phyloP scores from a whole-genome alignment of 2,797 vertebrate genomes.

The Ptychobarbus kaznakovi region DNA sequence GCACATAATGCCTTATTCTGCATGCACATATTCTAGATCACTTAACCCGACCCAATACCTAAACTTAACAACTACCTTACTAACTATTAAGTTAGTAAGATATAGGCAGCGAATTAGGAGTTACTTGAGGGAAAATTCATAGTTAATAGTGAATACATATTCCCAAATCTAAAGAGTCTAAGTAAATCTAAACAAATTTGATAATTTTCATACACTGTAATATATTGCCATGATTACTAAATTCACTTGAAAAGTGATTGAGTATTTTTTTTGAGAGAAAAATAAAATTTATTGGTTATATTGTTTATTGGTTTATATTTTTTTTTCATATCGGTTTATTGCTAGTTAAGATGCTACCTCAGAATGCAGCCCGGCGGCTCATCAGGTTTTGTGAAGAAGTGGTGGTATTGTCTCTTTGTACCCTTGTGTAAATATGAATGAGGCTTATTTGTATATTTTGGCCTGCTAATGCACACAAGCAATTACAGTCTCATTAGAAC shows the following conservation, averaged over 20 bases:
- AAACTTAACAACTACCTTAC: too few species aligned
- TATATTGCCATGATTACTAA: not conserved
- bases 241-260: not conserved
- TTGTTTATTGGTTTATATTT: not conserved
- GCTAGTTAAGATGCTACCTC: not conserved
- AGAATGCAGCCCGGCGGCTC: not conserved
- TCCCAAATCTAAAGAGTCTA: too few species aligned
- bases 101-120: too few species aligned
- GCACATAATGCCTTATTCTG: too few species aligned
- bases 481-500: slow-evolving; percentile 53
- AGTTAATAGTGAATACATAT: too few species aligned
- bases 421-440: slow-evolving; percentile 27
- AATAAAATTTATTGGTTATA: not conserved
- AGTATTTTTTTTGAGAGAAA: not conserved
- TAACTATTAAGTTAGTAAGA: too few species aligned
- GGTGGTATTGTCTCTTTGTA: not conserved
- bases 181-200: too few species aligned
- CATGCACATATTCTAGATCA: too few species aligned
- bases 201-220: not conserved
- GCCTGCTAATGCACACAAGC: slow-evolving; percentile 30
- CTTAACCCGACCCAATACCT: too few species aligned
- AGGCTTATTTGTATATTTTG: slow-evolving; percentile 10
- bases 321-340: not conserved
- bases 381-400: not conserved
- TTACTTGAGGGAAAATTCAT: too few species aligned